Conservation (phyloP, 1,140 invertebrate species). For the Drosophila hydei region DNA sequence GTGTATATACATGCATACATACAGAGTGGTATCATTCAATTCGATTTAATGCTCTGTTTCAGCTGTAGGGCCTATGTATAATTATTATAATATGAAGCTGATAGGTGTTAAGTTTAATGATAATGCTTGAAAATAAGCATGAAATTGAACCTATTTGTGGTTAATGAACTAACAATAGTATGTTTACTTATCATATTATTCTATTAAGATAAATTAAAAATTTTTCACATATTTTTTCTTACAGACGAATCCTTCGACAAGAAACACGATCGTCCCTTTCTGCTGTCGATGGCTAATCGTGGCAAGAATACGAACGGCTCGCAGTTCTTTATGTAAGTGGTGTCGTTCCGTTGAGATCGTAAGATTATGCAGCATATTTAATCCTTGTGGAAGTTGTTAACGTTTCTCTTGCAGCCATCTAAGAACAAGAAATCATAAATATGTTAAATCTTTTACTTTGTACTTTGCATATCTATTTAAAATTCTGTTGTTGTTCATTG, state of each 20-base stretch:
- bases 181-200: too few relatives aligned
- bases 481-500: slow-evolving; percentile 78
- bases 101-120: too few relatives aligned
- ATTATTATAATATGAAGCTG: too few relatives aligned
- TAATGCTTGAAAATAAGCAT: too few relatives aligned
- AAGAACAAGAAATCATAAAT: slow-evolving; percentile 29
- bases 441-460: slow-evolving; percentile 86
- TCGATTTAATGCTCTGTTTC: background rate
- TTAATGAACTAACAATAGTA: too few relatives aligned
- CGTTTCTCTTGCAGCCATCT: slow-evolving; percentile 62
- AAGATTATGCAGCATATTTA: background rate
- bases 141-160: too few relatives aligned
- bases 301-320: slow-evolving; percentile 99
- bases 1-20: background rate
- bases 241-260: slow-evolving; percentile 96
- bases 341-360: slow-evolving; percentile 74
- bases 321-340: slow-evolving; percentile 97
- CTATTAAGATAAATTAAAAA: too few relatives aligned
- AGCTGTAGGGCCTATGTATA: background rate
- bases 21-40: slow-evolving; percentile 4
- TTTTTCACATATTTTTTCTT: too few relatives aligned
- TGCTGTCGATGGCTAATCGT: slow-evolving; percentile 98
- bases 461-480: slow-evolving; percentile 57
- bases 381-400: slow-evolving; percentile 6
- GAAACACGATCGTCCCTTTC: slow-evolving; percentile 93